phyloP scores from a whole-genome alignment of 1,140 invertebrate species.

The Ips typographus region DNA sequence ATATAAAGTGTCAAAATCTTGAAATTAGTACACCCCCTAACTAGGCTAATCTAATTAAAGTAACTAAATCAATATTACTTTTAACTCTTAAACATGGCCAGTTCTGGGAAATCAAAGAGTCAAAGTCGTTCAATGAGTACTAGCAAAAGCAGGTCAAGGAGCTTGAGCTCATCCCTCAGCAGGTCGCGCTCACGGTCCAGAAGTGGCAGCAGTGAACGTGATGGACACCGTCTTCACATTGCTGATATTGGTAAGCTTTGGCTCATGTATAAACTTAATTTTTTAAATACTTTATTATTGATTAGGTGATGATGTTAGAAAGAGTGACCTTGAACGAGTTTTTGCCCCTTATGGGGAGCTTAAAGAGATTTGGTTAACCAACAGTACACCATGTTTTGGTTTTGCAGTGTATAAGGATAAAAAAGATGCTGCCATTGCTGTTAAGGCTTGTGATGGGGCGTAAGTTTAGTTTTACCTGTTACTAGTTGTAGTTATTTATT shows the following conservation, averaged over 20 bases:
- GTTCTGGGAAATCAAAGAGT: constrained; percentile 27
- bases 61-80: neutral
- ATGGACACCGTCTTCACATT: constrained; percentile 54
- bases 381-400: constrained; percentile 70
- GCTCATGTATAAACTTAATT: neutral
- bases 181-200: constrained; percentile 48
- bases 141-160: constrained; percentile 41
- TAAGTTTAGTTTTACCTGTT: constrained; percentile 49
- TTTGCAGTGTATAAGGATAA: constrained; percentile 73
- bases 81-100: constrained; percentile 15
- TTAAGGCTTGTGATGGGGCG: constrained; percentile 65
- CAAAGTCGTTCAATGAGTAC: constrained; percentile 24
- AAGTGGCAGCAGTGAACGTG: constrained; percentile 49
- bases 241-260: constrained; percentile 48
- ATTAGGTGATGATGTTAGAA: constrained; percentile 54
- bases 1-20: too few species aligned
- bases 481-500: constrained; percentile 1
- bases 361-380: constrained; percentile 71
- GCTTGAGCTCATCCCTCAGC: constrained; percentile 40
- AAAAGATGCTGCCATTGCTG: constrained; percentile 68
- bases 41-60: too few species aligned
- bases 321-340: constrained; percentile 61
- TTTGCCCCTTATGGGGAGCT: constrained; percentile 68
- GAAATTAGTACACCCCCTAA: too few species aligned
- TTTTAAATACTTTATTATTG: neutral